These are phyloP conservation scores for Cyphomyrmex costatus DNA, from an alignment of 1,140 invertebrate genomes.

Conservation along the genomic window DNA sequence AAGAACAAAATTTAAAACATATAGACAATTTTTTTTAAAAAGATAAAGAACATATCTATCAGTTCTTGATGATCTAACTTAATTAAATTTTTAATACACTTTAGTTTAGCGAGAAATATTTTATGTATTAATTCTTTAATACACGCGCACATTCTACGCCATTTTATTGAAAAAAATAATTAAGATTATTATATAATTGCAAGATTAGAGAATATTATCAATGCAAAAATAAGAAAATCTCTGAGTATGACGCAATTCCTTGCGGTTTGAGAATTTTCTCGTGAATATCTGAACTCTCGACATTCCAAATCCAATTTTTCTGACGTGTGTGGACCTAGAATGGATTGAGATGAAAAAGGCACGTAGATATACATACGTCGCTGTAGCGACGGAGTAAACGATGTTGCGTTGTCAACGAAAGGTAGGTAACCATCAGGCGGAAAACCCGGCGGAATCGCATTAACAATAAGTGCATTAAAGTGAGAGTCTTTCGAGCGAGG, in stretches of 20 bases:
- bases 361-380: slow-evolving; percentile 24
- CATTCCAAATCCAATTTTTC: slow-evolving; percentile 58
- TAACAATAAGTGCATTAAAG: slow-evolving; percentile 82
- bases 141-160: neutral
- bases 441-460: slow-evolving; percentile 81
- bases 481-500: slow-evolving; percentile 60
- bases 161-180: neutral
- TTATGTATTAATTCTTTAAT: too few relatives aligned
- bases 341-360: slow-evolving; percentile 17
- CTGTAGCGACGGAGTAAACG: slow-evolving; percentile 74
- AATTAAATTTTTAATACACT: neutral
- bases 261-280: slow-evolving; percentile 23
- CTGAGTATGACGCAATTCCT: neutral
- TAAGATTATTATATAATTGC: neutral
- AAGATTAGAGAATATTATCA: neutral
- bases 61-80: neutral
- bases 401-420: slow-evolving; percentile 79
- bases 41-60: neutral
- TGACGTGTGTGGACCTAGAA: neutral
- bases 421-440: slow-evolving; percentile 78
- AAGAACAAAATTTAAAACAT: neutral
- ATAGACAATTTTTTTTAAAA: neutral
- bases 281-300: slow-evolving; percentile 27
- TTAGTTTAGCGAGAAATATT: neutral
- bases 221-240: neutral